phyloP scores from a whole-genome alignment of 2,888 invertebrate species.

The Notocelia uddmanniana region DNA sequence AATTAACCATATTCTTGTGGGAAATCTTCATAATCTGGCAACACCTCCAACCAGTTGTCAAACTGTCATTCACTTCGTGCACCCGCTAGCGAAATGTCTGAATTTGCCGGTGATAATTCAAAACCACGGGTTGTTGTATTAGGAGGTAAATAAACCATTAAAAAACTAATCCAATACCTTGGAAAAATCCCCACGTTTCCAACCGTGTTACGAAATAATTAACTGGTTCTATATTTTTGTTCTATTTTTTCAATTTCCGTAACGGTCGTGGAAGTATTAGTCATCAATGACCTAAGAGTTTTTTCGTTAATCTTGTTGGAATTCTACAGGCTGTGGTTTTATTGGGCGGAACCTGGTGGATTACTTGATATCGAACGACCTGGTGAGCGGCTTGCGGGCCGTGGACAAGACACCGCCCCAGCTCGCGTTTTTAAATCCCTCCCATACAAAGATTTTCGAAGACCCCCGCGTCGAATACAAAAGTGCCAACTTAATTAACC shows the following conservation, averaged over 20 bases:
- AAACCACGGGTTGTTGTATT: constrained; percentile 80
- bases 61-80: constrained; percentile 59
- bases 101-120: constrained; percentile 77
- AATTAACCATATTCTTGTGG: neutral
- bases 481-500: constrained; percentile 96
- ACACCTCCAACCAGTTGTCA: constrained; percentile 32
- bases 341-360: constrained; percentile 95
- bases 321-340: constrained; percentile 94
- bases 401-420: constrained; percentile 98
- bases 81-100: constrained; percentile 76
- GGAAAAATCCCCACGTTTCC: constrained; percentile 4
- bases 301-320: constrained; percentile 57
- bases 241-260: constrained; percentile 58
- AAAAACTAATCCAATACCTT: constrained; percentile 21
- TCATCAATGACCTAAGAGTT: constrained; percentile 68
- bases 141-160: constrained; percentile 71
- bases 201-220: constrained; percentile 8
- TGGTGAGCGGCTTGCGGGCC: constrained; percentile 91
- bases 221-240: constrained; percentile 38
- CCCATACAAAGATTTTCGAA: constrained; percentile 90
- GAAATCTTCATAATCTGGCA: constrained; percentile 1
- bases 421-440: constrained; percentile 94
- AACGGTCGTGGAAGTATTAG: constrained; percentile 78
- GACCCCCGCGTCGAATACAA: constrained; percentile 93
- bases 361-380: constrained; percentile 91